phyloP scores from a whole-genome alignment of 2,888 invertebrate genomes.

The Gryllus longicercus region DNA sequence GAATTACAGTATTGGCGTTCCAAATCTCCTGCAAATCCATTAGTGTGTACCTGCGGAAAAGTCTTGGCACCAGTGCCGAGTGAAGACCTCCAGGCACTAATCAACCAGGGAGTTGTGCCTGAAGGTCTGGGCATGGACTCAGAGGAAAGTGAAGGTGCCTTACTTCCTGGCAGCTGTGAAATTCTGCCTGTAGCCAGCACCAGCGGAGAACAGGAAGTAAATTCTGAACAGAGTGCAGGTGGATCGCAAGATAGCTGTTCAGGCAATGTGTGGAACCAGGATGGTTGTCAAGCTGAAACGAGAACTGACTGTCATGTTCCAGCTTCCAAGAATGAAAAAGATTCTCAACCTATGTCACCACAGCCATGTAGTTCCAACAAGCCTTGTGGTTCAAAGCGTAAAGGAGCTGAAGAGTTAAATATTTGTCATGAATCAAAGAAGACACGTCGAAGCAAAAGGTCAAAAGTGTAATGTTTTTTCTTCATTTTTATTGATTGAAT shows the following conservation, averaged over 20 bases:
- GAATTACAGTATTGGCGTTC: conserved; percentile 89
- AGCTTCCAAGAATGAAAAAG: not conserved
- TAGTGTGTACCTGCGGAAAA: conserved; percentile 72
- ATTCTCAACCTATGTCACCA: not conserved
- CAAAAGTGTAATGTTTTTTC: conserved; percentile 4
- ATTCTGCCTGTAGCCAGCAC: not conserved
- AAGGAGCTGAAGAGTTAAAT: not conserved
- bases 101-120: conserved; percentile 59
- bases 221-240: not conserved
- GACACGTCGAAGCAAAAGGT: conserved; percentile 9
- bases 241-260: not conserved
- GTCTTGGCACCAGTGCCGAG: conserved; percentile 54
- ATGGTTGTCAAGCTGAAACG: not conserved
- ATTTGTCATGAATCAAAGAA: not conserved
- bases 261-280: not conserved
- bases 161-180: not conserved
- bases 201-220: not conserved
- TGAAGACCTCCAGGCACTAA: conserved; percentile 59
- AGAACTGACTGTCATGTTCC: not conserved
- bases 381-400: conserved; percentile 8
- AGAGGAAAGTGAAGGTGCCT: conserved; percentile 25
- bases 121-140: conserved; percentile 42
- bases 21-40: conserved; percentile 73
- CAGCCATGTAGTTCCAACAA: not conserved
- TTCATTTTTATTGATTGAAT: not conserved